Evolutionary conservation across 2,888 invertebrate species (phyloP).

Genomic region (Beris chalybata): DNA sequence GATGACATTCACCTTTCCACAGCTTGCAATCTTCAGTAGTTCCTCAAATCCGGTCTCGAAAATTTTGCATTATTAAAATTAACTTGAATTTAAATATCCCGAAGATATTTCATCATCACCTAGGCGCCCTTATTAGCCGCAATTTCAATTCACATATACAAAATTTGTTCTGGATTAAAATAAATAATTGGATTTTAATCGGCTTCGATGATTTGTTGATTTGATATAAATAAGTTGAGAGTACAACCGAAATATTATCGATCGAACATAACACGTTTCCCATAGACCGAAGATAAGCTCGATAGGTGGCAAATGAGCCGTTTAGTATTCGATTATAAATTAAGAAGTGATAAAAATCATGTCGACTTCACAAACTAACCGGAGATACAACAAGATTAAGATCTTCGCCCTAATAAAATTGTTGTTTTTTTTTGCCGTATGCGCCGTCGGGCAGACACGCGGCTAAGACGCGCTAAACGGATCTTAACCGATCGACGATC

Average conservation of each 20-base stretch:
- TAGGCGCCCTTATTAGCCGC: too few relatives aligned
- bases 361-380: constrained; percentile 21
- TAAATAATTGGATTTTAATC: neutral
- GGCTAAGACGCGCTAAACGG: too few relatives aligned
- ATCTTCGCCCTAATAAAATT: constrained; percentile 11
- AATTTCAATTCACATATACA: too few relatives aligned
- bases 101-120: too few relatives aligned
- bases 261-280: neutral
- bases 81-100: too few relatives aligned
- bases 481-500: too few relatives aligned
- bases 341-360: constrained; percentile 34
- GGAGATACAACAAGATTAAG: constrained; percentile 16
- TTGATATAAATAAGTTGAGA: neutral
- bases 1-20: constrained; percentile 28
- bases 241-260: neutral
- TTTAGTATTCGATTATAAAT: constrained; percentile 29
- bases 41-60: too few relatives aligned
- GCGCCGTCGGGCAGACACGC: too few relatives aligned
- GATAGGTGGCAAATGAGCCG: constrained; percentile 8
- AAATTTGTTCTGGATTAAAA: neutral
- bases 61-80: too few relatives aligned
- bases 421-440: too few relatives aligned
- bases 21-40: too few relatives aligned
- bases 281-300: neutral
- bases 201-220: neutral